Base-by-base conservation (phyloP, 1,140 invertebrate genomes). In the Megalonaias nervosa region DNA sequence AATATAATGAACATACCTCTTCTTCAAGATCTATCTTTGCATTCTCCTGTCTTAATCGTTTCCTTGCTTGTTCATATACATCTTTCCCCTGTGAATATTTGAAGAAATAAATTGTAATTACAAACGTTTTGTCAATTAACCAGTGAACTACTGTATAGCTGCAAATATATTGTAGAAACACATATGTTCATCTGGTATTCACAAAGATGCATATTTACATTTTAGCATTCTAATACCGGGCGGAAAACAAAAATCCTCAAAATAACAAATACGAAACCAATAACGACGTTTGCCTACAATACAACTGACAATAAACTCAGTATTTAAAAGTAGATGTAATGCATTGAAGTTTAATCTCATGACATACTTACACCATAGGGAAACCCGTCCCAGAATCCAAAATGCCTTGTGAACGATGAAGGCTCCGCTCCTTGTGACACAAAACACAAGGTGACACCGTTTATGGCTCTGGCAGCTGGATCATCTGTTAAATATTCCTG, bases 41-140 rank as follows among this genome's bases (percentile, higher is more conserved):
- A 75, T 84, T 84, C 57, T 84, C 82, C 26, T 84, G 82, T 2
- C 82, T 68, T 58, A 84, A 26, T 61, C 61, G 56, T 65, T 84
- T 84, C 17, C 82, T 62, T 23, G 68, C 21, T 13, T 71, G 38
- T 59, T 78, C 73, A 69, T 84, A 84, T 23, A 71, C 67, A 31
- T 81, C 67, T 11, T 73, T 16, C 6, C 80, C 82, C 82, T 83
- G 72, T 23, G 64, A 77, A 67, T 56, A 26, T 17, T 23, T 23
- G 19, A 6, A 67, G 13, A 67, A 31, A 23, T 21, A 67, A 62
- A 62, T 23, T 62, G 60, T 62, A 19, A 23, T 62, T 19, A 19
- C 6, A 14, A 62, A 9, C 38, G 6, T 48, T 1, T 48, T 48
- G 38, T 48, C 38, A 48, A 48, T 48, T 48, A 48, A 4, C 38